Evolutionary conservation across 2,888 invertebrate species (phyloP), one percentile per base, ranked within the genome.

Genomic region (Euspilapteryx auroguttella): DNA sequence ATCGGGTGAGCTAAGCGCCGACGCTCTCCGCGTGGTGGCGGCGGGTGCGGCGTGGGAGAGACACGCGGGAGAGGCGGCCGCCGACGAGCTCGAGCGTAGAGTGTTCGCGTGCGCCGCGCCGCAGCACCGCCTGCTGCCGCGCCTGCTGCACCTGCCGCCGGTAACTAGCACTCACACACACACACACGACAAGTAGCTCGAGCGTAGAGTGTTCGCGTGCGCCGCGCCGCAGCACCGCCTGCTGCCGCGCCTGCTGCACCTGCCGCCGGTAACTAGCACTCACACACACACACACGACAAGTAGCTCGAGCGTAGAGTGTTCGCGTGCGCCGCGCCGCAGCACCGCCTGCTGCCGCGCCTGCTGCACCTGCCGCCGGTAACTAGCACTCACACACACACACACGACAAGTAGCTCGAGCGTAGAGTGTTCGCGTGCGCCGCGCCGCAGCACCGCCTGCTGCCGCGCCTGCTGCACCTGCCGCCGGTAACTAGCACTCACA

Each of bases 1-100:
- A n/a, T n/a, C n/a, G n/a, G n/a, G n/a, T n/a, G n/a, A n/a, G 17
- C 17, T 17, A 8, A 17, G 17, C 17, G 5, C 5, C 5, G 5
- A 5, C 5, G 73, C 71, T 28, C 53, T 55, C 37, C 62, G 63
- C 32, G 62, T 71, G 39, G 73, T 75, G 37, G 40, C 39, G 27
- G 66, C 64, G 32, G 75, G 71, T 28, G 73, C 69, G 40, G 49
- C 49, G 21, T 75, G 73, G 64, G 71, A 71, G 48, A 63, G 64
- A 1, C 48, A 47, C 23, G 58, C 50, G 12, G 46, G 42, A 7
- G 42, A 49, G 25, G 45, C 34, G 11, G 57, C 52, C 31, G 65
- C 66, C 15, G 55, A 46, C n/a, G 62, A 57, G 37, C 56, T 64
- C 22, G 71, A 68, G 55, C 58, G 59, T 20, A 51, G 57, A 2